These are phyloP conservation scores for Ochropacha duplaris DNA, from an alignment of 2,888 invertebrate species.

Conservation along the genomic window DNA sequence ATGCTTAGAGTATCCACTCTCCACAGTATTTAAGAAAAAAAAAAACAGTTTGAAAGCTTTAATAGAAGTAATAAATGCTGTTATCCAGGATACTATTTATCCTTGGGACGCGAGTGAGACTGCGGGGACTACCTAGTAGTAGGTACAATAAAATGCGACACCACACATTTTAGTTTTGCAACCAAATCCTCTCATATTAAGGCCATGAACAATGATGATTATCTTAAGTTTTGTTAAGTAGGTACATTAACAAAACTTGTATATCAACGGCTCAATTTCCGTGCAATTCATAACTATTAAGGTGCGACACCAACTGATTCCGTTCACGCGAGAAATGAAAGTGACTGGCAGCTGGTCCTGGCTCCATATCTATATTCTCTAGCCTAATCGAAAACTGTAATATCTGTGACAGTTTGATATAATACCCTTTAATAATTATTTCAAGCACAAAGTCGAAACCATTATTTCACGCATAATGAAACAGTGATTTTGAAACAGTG, in stretches of 20 bases:
- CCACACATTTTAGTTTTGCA: background rate
- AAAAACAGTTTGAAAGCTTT: too few species aligned
- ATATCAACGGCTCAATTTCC: slow-evolving; percentile 38
- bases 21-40: too few species aligned
- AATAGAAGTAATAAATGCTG: too few species aligned
- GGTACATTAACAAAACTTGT: too few species aligned
- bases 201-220: slow-evolving; percentile 30
- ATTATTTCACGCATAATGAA: background rate
- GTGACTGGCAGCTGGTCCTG: slow-evolving; percentile 55
- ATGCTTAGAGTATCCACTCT: too few species aligned
- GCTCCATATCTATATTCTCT: slow-evolving; percentile 18
- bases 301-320: slow-evolving; percentile 53
- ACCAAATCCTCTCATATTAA: background rate
- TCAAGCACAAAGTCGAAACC: background rate
- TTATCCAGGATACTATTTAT: too few species aligned
- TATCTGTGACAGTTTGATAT: background rate
- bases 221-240: slow-evolving; percentile 35
- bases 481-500: background rate
- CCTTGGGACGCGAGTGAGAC: too few species aligned
- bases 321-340: slow-evolving; percentile 79
- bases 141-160: background rate
- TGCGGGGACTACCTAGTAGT: too few species aligned
- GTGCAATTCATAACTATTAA: slow-evolving; percentile 50
- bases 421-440: background rate
- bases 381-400: slow-evolving; percentile 8